Evolutionary conservation across 2,113 vertebrate species (phyloP).

Genomic region (Rhynchomys soricoides): DNA sequence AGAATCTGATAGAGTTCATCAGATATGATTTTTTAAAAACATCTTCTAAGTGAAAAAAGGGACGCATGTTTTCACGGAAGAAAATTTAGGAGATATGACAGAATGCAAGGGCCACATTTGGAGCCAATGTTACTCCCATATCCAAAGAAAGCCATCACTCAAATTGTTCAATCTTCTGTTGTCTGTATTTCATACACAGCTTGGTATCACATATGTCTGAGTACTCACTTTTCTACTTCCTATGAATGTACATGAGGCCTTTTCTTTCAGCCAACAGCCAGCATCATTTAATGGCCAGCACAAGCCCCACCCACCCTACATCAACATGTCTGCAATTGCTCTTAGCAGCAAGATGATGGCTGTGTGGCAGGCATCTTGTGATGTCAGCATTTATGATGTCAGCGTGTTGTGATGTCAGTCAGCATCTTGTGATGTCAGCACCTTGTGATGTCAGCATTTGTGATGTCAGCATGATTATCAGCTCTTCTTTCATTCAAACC

Average conservation of each 20-base stretch:
- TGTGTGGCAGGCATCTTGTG: too few relatives aligned
- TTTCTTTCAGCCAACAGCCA: neutral
- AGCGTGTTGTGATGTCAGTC: too few relatives aligned
- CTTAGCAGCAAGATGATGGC: fast-evolving
- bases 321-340: too few relatives aligned
- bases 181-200: neutral
- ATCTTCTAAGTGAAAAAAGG: neutral
- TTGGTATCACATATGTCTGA: neutral
- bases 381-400: too few relatives aligned
- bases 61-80: neutral
- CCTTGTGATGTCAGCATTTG: too few relatives aligned
- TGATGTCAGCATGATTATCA: fast-evolving
- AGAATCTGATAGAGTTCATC: neutral
- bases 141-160: neutral
- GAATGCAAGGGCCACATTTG: neutral
- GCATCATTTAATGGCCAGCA: fast-evolving
- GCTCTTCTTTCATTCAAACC: neutral
- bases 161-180: neutral
- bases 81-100: neutral
- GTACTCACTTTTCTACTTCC: neutral
- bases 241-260: fast-evolving
- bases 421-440: too few relatives aligned
- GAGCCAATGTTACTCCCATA: neutral
- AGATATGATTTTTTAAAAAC: neutral
- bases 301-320: fast-evolving